These are phyloP conservation scores for Mohoua ochrocephala DNA, from an alignment of 2,113 vertebrate species.

Conservation along the genomic window DNA sequence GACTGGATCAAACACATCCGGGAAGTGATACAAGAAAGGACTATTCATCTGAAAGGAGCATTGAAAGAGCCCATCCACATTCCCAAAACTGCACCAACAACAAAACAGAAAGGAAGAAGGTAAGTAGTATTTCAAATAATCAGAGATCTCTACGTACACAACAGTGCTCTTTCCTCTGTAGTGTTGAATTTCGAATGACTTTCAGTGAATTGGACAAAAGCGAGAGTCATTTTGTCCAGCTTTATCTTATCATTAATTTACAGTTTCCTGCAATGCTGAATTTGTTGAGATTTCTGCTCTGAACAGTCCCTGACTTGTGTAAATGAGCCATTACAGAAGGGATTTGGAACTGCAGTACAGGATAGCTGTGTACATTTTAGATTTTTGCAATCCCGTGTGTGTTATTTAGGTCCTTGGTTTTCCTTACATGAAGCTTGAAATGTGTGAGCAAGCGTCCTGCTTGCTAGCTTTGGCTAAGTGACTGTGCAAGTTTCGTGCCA, in stretches of 20 bases:
- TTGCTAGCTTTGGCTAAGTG: background rate
- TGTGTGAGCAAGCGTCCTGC: background rate
- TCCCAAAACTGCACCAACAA: constrained; percentile 85
- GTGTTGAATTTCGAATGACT: background rate
- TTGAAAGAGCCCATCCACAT: constrained; percentile 98
- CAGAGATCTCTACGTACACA: background rate
- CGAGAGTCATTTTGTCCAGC: background rate
- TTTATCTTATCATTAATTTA: background rate
- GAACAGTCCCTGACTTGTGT: background rate
- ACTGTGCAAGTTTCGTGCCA: background rate
- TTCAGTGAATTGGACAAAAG: background rate
- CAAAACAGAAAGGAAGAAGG: constrained; percentile 92
- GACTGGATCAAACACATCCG: constrained; percentile 99
- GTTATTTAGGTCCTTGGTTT: background rate
- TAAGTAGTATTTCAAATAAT: constrained; percentile 55
- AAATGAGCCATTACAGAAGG: background rate
- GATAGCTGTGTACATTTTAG: background rate
- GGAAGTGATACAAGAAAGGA: constrained; percentile 97
- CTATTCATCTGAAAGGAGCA: constrained; percentile 94
- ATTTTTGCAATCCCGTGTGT: background rate
- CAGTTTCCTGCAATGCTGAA: background rate
- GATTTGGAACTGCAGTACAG: background rate
- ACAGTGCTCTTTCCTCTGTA: background rate
- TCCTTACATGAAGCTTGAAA: background rate
- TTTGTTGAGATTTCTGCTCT: background rate